A percentile compares a stretch with the other conserved stretches of the same genome.
These are phyloP conservation scores for Megastigmus dorsalis DNA, from an alignment of 2,888 invertebrate species.

Conservation along the genomic window DNA sequence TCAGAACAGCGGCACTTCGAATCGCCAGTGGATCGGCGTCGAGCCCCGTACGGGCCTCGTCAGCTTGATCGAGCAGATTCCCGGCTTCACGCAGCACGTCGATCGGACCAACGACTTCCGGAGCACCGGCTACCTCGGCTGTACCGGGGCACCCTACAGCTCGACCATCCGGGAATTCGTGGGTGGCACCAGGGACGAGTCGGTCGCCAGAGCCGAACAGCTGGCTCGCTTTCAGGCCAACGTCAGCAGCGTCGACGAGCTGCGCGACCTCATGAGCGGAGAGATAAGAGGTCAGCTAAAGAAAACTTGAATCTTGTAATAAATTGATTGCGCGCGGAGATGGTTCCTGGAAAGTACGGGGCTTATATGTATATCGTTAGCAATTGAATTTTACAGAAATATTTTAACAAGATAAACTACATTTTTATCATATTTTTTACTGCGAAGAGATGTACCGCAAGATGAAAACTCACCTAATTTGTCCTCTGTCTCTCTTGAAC, in stretches of 20 bases:
- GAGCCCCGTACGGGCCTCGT: slow-evolving; percentile 78
- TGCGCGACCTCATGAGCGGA: slow-evolving; percentile 77
- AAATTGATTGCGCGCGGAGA: no score
- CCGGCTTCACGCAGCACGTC: slow-evolving; percentile 79
- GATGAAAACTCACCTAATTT: background rate
- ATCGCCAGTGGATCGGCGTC: slow-evolving; percentile 91
- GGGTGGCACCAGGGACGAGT: slow-evolving; percentile 44
- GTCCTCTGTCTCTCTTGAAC: background rate
- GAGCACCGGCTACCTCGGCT: slow-evolving; percentile 83
- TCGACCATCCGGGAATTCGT: slow-evolving; percentile 71
- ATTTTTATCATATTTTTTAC: background rate
- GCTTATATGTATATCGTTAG: no score
- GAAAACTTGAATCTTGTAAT: background rate
- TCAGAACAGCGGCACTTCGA: slow-evolving; percentile 87
- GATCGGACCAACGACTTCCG: slow-evolving; percentile 82
- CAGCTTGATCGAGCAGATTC: slow-evolving; percentile 88
- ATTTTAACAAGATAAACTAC: no score
- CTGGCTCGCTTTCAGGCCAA: slow-evolving; percentile 70
- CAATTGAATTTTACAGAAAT: no score
- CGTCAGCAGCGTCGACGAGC: slow-evolving; percentile 77
- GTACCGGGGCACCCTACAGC: slow-evolving; percentile 79
- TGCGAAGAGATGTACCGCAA: background rate
- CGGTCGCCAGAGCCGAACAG: slow-evolving; percentile 33
- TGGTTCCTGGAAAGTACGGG: no score
- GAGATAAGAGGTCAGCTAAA: slow-evolving; percentile 72